Base-by-base conservation (phyloP, 2,797 vertebrate genomes). In the Helostoma temminkii region DNA sequence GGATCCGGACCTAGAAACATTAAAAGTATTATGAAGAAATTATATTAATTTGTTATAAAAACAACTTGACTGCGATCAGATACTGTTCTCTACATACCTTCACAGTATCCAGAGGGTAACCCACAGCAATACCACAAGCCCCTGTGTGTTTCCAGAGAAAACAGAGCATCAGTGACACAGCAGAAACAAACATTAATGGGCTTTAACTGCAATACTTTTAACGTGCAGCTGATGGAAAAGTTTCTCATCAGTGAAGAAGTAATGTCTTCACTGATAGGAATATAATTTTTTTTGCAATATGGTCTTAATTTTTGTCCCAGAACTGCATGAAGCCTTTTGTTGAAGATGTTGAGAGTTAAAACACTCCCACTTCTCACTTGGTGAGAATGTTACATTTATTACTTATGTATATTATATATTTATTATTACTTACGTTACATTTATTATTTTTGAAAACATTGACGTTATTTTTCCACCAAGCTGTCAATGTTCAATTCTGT, bases 1-100 rank as follows among this genome's bases (percentile, higher is more conserved):
- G 97, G 80, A 98, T 95, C 78, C 95, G 93, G 70, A 98, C 96
- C 97, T 98, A 26, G 4, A 56, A 18, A 57, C 1, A 58, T n/a
- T 8, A 25, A 60, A 1, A 34, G 22, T 6, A 32, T 1, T 3
- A 46, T 0, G 0, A 50, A 36, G 60, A 57, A 19, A 57, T 1
- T 0, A 57, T 1, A 0, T 11, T 1, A 0, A 6, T 21, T 41
- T 48, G 22, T 43, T 10, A 14, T 4, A 24, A 2, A 11, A 10
- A 10, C 3, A 28, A 24, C 0, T 37, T 30, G n/a, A 48, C 1
- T 19, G 24, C 24, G 39, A 9, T 37, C 3, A 36, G 2, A 25
- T 7, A 36, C 2, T 45, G 21, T n/a, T 42, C 30, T 25, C 2
- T 0, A 8, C 0, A 36, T n/a, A 92, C 92, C 89, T 93, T 92